Evolutionary conservation across 2,113 vertebrate genomes (phyloP).

Genomic region (Percina caprodes): DNA sequence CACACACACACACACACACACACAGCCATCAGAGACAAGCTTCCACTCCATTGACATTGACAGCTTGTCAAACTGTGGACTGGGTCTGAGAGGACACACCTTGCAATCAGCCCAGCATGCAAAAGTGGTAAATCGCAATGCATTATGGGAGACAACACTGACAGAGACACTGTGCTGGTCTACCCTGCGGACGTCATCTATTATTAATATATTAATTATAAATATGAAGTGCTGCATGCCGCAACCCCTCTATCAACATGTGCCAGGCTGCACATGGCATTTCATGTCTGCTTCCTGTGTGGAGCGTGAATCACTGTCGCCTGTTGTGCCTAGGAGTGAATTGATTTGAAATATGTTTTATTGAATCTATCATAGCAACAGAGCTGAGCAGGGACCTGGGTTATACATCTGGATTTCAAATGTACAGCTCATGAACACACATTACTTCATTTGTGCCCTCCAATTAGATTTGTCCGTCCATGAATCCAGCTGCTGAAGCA

Average conservation of each 20-base stretch:
- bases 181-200: slow-evolving; percentile 20
- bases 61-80: slow-evolving; percentile 63
- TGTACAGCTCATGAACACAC: neutral
- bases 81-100: slow-evolving; percentile 53
- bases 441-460: neutral
- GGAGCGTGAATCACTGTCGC: neutral
- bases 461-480: neutral
- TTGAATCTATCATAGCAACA: slow-evolving; percentile 3
- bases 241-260: slow-evolving; percentile 17
- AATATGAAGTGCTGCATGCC: slow-evolving; percentile 18
- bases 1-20: slow-evolving; percentile 26
- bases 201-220: slow-evolving; percentile 50
- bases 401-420: neutral
- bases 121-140: slow-evolving; percentile 46
- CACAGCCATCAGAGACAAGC: slow-evolving; percentile 54
- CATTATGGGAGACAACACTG: slow-evolving; percentile 37
- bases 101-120: slow-evolving; percentile 58
- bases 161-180: slow-evolving; percentile 12
- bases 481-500: neutral
- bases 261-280: slow-evolving; percentile 8
- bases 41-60: slow-evolving; percentile 58
- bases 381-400: neutral
- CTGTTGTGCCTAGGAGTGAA: neutral
- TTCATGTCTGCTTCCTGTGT: neutral
- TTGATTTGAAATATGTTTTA: neutral